A percentile compares a stretch with the other conserved stretches of the same genome.
Evolutionary conservation across 1,140 invertebrate genomes (phyloP).

Genomic region (Zophobas atratus): DNA sequence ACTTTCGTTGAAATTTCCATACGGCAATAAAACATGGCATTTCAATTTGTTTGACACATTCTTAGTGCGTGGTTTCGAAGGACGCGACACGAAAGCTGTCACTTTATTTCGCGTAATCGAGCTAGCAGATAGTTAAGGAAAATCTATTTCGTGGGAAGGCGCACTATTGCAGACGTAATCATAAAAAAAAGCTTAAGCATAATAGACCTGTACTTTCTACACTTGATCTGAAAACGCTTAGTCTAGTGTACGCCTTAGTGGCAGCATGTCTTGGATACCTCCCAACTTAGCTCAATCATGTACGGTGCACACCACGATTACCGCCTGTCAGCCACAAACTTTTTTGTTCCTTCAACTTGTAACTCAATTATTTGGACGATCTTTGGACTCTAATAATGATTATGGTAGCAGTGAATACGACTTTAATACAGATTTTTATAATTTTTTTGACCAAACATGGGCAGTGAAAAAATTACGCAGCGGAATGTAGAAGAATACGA

Average conservation of each 20-base stretch:
- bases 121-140: not conserved
- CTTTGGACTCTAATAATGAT: conserved; percentile 64
- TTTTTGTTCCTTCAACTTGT: conserved; percentile 74
- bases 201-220: conserved; percentile 33
- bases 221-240: conserved; percentile 22
- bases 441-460: not conserved
- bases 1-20: not conserved
- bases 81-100: no score
- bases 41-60: no score
- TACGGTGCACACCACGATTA: conserved; percentile 68
- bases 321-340: conserved; percentile 72
- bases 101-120: not conserved
- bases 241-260: conserved; percentile 34
- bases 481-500: conserved; percentile 66
- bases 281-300: conserved; percentile 72
- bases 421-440: conserved; percentile 44
- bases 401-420: conserved; percentile 44
- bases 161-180: not conserved
- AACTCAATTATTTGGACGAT: conserved; percentile 72
- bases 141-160: conserved; percentile 2
- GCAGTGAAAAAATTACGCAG: not conserved
- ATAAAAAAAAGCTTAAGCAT: conserved; percentile 24
- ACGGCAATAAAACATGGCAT: not conserved
- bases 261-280: conserved; percentile 72
- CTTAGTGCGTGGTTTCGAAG: no score